Conservation (phyloP, 2,797 vertebrate genomes). For the Megaceryle alcyon region DNA sequence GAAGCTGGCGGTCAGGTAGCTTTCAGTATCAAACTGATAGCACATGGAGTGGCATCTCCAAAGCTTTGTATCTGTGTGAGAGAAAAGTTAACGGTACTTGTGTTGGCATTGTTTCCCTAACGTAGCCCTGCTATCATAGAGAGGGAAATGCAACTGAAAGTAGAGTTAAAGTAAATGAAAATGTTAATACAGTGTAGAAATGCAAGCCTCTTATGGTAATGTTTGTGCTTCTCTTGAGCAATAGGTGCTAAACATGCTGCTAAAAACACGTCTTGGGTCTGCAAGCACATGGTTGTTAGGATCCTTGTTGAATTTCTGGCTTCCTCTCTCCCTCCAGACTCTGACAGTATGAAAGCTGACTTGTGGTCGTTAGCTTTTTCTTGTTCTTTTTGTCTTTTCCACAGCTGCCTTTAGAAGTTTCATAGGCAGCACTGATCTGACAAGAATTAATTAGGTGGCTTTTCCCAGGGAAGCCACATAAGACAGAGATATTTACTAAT, state of each 20-base stretch:
- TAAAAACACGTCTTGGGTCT: background rate
- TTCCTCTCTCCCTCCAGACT: background rate
- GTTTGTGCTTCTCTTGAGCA: background rate
- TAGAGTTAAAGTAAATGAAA: background rate
- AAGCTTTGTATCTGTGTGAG: background rate
- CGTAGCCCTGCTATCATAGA: background rate
- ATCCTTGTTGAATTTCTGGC: background rate
- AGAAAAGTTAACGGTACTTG: background rate
- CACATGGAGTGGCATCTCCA: background rate
- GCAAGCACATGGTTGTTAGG: background rate
- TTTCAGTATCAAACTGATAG: background rate
- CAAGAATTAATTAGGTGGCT: background rate
- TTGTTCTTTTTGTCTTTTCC: background rate
- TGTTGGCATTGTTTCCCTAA: background rate
- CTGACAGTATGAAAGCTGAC: background rate
- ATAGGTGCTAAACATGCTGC: background rate
- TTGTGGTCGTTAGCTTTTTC: background rate
- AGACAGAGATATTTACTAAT: background rate
- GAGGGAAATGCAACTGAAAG: background rate
- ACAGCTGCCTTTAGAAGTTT: background rate
- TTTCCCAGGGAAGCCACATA: fast-evolving
- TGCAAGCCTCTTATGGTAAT: background rate
- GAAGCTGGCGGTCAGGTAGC: background rate
- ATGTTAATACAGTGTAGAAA: background rate
- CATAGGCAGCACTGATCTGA: background rate